Evolutionary conservation across 2,888 invertebrate species (phyloP).

Genomic region (Acleris sparsana): DNA sequence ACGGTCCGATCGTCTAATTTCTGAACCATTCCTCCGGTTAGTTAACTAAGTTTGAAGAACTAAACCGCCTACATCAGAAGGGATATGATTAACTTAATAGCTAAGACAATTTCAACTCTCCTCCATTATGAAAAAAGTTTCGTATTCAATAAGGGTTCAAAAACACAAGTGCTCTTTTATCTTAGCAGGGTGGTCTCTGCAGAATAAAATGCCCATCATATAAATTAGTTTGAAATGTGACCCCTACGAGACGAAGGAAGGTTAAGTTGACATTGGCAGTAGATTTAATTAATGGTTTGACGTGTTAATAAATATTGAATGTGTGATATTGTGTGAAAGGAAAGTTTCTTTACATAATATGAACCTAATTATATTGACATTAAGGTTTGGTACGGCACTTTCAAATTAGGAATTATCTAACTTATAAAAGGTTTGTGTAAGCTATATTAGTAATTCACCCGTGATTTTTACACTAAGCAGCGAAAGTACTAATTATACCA

Average conservation of each 20-base stretch:
- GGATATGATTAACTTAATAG: neutral
- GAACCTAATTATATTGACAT: neutral
- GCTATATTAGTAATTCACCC: neutral
- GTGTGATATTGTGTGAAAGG: slow-evolving; percentile 14
- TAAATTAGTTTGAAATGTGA: neutral
- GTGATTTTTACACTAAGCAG: neutral
- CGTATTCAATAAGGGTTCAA: no score
- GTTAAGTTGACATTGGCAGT: slow-evolving; percentile 9
- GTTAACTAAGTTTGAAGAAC: slow-evolving; percentile 25
- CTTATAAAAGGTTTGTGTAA: neutral
- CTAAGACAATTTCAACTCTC: no score
- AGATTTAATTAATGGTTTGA: slow-evolving; percentile 18
- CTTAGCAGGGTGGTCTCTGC: no score
- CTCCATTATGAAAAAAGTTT: no score
- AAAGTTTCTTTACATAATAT: slow-evolving; percentile 12
- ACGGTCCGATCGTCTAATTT: slow-evolving; percentile 25
- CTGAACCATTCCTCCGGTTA: slow-evolving; percentile 22
- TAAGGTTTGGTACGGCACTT: neutral
- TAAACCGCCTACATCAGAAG: neutral
- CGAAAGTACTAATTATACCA: no score
- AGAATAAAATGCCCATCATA: neutral
- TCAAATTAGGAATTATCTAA: neutral
- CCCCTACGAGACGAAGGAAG: slow-evolving; percentile 1
- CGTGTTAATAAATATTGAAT: slow-evolving; percentile 26
- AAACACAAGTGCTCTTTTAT: no score